Percentiles rank a stretch among this genome's conserved stretches.
These are phyloP conservation scores for Dysidea cf. avara DNA, from an alignment of 37 sponge, comb jelly and placozoan genomes.

Conservation along the genomic window DNA sequence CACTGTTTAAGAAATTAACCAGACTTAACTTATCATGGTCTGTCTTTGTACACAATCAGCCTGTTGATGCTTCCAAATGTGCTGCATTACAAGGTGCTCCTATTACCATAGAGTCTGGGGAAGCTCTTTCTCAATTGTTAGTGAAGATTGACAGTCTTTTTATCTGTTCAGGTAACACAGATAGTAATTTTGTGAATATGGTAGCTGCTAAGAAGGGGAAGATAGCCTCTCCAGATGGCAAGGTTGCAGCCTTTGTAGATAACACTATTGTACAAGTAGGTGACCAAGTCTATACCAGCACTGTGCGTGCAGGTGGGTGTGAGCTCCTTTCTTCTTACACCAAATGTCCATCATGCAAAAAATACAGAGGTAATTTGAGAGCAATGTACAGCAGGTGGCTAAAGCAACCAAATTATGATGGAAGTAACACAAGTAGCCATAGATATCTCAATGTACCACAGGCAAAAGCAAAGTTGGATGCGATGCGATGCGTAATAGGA, in stretches of 20 bases:
- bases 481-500: conserved; percentile 3
- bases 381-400: conserved; percentile 32
- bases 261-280: too few species aligned
- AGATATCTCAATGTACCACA: conserved; percentile 31
- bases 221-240: conserved; percentile 3
- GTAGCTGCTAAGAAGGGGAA: conserved; percentile 10
- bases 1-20: too few species aligned
- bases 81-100: too few species aligned
- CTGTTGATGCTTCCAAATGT: too few species aligned
- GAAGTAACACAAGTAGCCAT: conserved; percentile 17
- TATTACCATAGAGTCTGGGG: too few species aligned
- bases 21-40: too few species aligned
- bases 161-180: neutral
- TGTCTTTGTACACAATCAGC: too few species aligned
- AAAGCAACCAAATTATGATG: neutral
- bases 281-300: too few species aligned
- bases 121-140: too few species aligned
- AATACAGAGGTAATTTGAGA: conserved; percentile 23
- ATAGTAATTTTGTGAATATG: conserved; percentile 17
- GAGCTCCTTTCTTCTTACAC: neutral
- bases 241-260: conserved; percentile 15
- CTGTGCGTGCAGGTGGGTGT: conserved; percentile 34
- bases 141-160: neutral
- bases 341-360: conserved; percentile 27
- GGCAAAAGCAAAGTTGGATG: neutral